Evolutionary conservation across 2,888 invertebrate genomes (phyloP).

Genomic region (Stramonita haemastoma): DNA sequence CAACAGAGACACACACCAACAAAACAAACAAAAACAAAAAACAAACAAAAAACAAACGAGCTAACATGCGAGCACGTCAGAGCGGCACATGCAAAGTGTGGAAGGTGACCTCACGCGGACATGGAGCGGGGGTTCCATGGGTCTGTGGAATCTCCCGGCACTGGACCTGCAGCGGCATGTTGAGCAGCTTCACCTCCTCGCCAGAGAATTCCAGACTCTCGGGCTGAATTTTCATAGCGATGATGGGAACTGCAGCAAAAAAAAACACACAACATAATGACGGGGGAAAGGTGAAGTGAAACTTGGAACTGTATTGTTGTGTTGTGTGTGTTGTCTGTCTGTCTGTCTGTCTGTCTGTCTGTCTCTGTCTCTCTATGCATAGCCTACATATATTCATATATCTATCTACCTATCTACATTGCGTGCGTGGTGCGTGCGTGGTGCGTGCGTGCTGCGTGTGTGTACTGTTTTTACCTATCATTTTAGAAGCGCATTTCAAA

Average conservation of each 20-base stretch:
- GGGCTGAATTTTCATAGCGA: neutral
- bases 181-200: neutral
- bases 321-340: no score
- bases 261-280: neutral
- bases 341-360: neutral
- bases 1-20: neutral
- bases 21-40: neutral
- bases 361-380: neutral
- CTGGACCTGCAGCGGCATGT: neutral
- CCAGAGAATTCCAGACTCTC: neutral
- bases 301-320: no score
- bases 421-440: no score
- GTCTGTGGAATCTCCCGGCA: neutral
- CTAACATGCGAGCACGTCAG: neutral
- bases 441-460: no score
- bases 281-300: no score
- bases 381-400: no score
- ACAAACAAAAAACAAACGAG: neutral
- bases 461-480: no score
- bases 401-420: no score
- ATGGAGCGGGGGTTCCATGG: conserved; percentile 9
- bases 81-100: neutral
- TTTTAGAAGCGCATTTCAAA: no score
- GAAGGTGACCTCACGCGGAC: neutral
- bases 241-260: neutral